Base-by-base conservation (phyloP, 37 sponge, comb jelly and placozoan genomes). In the Corticium candelabrum region DNA sequence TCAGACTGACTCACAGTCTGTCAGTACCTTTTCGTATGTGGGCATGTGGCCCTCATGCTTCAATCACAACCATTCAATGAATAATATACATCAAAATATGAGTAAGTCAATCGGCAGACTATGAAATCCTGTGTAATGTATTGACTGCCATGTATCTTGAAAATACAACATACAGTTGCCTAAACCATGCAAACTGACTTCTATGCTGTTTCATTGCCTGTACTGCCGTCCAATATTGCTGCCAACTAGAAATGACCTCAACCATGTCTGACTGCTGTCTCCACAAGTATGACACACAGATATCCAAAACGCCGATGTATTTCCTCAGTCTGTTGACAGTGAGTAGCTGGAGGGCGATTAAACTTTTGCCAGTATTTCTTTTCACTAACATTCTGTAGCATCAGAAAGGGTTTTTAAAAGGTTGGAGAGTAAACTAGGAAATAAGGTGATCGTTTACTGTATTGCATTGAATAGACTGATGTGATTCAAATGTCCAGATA, bases 401-500 rank as follows among this genome's bases (percentile, higher is more conserved):
- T n/a, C n/a, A n/a, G n/a, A n/a, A n/a, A n/a, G n/a, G n/a, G n/a
- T n/a, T n/a, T n/a, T n/a, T n/a, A n/a, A n/a, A n/a, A n/a, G n/a
- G n/a, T n/a, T n/a, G n/a, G n/a, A n/a, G n/a, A n/a, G n/a, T n/a
- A n/a, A n/a, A n/a, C n/a, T n/a, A n/a, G 62, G 21, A 50, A 50
- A 50, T 50, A 50, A 50, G 62, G 62, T 35, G 41, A 21, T 41
- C 3, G 69, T 79, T 7, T 40, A 35, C 39, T 33, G 36, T n/a
- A 95, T 77, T 38, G 88, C 90, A 35, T 67, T 80, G 68, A 41
- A 40, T 21, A 87, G 78, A 30, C 85, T 82, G 38, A 81, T 80
- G 71, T 98, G 99, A 68, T 98, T 98, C 38, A 79, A 73, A 79
- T 98, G 99, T 31, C 86, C 89, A 38, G 96, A 95, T 32, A 94